Evolutionary conservation across 1,140 invertebrate species (phyloP), one percentile per base, ranked within the genome.

Genomic region (Episyrphus balteatus): DNA sequence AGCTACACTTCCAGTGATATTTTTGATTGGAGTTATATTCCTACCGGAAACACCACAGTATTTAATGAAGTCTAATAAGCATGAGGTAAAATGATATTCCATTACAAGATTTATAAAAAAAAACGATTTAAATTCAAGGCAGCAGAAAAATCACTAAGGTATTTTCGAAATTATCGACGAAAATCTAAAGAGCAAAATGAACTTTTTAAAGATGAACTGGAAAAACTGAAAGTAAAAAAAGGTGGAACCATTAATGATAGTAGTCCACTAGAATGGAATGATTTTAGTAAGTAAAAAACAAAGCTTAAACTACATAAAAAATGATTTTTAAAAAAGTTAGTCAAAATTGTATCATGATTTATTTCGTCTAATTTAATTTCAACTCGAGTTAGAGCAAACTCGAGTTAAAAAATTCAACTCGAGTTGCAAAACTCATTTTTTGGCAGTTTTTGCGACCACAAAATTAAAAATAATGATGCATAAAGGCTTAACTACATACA

Each of bases 1-100:
- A 17, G 66, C 72, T 0, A 58, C 60, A 0, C 55, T 75, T 2
- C 66, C 71, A 0, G 51, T 73, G 2, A 38, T 70, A 3, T 75
- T 72, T 48, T 42, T 74, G 12, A 32, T 70, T 0, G 59, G 62
- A 3, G 74, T 75, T 49, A 50, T 70, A 11, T 70, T 69, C 7
- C 70, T 76, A 64, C 75, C 75, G 0, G 75, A 77, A 49, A 74
- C 74, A 0, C 75, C 75, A 1, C 69, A 70, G 31, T 70, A 71
- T 38, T 54, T 76, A 42, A 61, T 73, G 18, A 73, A 73, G 31
- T 55, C 64, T n/a, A 72, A 74, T n/a, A 73, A 69, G 42, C 44
- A 66, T 10, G 51, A 71, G 53, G 72, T 73, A 46, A 52, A 68
- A 15, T 33, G n/a, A 11, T 44, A 3, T 41, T 41, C 2, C 17